A percentile compares a stretch with the other conserved stretches of the same genome.
These are phyloP conservation scores for Phoxinus phoxinus DNA, from an alignment of 2,113 vertebrate genomes.

Conservation along the genomic window DNA sequence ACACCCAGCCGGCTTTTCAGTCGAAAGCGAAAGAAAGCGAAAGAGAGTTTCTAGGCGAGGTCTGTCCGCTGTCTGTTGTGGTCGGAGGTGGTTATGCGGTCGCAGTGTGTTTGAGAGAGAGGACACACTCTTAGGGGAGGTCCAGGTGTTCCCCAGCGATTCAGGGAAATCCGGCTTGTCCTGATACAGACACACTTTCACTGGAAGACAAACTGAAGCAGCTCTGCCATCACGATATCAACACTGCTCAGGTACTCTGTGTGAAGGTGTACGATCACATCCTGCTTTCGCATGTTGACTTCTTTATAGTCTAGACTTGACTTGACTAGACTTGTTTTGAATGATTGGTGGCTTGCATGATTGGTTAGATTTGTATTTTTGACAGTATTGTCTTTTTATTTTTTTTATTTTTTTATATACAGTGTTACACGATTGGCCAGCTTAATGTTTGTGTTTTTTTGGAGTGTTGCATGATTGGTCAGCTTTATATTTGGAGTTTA, in stretches of 20 bases:
- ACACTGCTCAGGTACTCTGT: conserved; percentile 50
- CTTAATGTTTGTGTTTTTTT: background rate
- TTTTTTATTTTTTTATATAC: background rate
- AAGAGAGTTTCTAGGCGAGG: conserved; percentile 42
- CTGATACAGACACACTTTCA: background rate
- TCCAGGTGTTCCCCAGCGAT: conserved; percentile 59
- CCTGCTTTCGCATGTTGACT: conserved; percentile 19
- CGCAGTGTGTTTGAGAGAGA: conserved; percentile 20
- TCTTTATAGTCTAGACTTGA: conserved; percentile 13
- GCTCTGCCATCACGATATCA: background rate
- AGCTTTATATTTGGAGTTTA: background rate
- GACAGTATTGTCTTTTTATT: background rate
- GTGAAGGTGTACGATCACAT: conserved; percentile 39
- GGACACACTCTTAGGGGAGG: conserved; percentile 45
- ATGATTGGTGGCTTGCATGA: background rate
- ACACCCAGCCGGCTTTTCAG: conserved; percentile 9
- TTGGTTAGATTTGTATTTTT: background rate
- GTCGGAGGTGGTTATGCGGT: conserved; percentile 26
- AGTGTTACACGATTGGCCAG: background rate
- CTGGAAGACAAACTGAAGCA: conserved; percentile 1
- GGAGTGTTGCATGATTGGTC: no score
- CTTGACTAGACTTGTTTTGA: background rate
- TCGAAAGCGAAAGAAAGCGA: conserved; percentile 37
- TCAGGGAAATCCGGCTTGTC: conserved; percentile 57
- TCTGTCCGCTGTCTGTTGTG: conserved; percentile 29